Percentiles rank a stretch among this genome's conserved stretches.
These are phyloP conservation scores for Drosophila mimetica DNA, from an alignment of 2,888 invertebrate genomes.

Conservation along the genomic window DNA sequence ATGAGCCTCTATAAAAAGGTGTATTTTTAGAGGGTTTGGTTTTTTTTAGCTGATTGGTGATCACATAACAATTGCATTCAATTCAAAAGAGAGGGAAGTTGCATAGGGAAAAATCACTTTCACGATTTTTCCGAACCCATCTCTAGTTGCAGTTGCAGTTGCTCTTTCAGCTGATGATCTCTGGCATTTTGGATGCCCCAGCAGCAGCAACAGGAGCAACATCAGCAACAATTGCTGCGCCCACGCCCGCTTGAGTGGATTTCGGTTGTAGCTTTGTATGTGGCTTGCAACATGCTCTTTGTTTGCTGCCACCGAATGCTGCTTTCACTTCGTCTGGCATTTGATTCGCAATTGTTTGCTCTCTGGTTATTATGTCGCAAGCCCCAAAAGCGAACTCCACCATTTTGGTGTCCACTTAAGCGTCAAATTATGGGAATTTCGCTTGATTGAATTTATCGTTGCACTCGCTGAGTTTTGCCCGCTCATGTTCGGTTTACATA, in stretches of 20 bases:
- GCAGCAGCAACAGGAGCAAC: conserved; percentile 14
- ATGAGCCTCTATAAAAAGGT: conserved; percentile 10
- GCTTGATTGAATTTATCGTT: conserved; percentile 76
- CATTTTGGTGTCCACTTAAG: conserved; percentile 76
- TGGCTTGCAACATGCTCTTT: conserved; percentile 48
- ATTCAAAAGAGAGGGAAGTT: conserved; percentile 6
- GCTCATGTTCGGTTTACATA: conserved; percentile 66
- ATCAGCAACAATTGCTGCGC: conserved; percentile 34
- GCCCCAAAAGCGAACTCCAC: conserved; percentile 49
- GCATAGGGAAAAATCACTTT: conserved; percentile 29
- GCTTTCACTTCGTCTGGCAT: conserved; percentile 76
- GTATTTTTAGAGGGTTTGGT: conserved; percentile 4
- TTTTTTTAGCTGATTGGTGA: conserved; percentile 3
- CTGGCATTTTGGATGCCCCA: conserved; percentile 70
- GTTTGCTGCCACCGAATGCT: conserved; percentile 33
- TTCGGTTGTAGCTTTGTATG: conserved; percentile 10
- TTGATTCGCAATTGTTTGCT: conserved; percentile 74
- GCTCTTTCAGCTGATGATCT: conserved; percentile 61
- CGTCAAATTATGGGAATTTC: conserved; percentile 81
- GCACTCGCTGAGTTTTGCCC: conserved; percentile 29
- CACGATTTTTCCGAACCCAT: conserved; percentile 33
- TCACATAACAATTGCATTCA: conserved; percentile 24
- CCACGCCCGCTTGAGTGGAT: conserved; percentile 44
- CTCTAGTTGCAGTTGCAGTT: conserved; percentile 35
- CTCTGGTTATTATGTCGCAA: conserved; percentile 76